A percentile compares a stretch with the other conserved stretches of the same genome.
Conservation (phyloP, 2,888 invertebrate genomes). For the Sarcophaga variegata region DNA sequence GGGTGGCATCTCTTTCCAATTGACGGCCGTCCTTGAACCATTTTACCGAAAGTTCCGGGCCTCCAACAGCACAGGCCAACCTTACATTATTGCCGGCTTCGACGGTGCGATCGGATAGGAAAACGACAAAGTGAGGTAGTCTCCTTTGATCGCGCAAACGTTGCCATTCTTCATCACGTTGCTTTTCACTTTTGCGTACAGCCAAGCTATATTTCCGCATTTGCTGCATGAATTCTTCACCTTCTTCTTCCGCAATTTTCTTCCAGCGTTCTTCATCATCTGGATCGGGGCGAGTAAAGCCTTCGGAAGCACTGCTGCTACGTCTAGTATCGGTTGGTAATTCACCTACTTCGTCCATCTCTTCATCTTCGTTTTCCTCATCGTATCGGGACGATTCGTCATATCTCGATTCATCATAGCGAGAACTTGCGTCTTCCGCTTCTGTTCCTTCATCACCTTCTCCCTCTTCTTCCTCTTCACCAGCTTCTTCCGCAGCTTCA, state of each 20-base stretch:
- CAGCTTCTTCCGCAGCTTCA: constrained; percentile 74
- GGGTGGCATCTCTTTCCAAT: constrained; percentile 81
- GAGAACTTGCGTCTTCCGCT: constrained; percentile 68
- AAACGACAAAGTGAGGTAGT: constrained; percentile 81
- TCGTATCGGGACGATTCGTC: constrained; percentile 70
- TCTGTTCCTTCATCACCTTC: constrained; percentile 71
- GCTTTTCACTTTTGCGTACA: constrained; percentile 78
- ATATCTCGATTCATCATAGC: constrained; percentile 71
- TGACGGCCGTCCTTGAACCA: constrained; percentile 89
- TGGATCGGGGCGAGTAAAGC: constrained; percentile 79
- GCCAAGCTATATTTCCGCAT: constrained; percentile 79
- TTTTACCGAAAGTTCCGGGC: constrained; percentile 87
- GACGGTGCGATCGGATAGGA: constrained; percentile 89
- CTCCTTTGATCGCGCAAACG: constrained; percentile 80
- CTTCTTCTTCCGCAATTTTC: constrained; percentile 80
- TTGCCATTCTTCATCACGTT: constrained; percentile 81
- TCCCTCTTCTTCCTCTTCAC: constrained; percentile 72
- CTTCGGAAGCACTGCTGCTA: constrained; percentile 79
- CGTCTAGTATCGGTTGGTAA: constrained; percentile 74
- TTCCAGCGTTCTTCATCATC: constrained; percentile 80
- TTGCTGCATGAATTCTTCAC: constrained; percentile 80
- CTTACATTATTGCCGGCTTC: constrained; percentile 89
- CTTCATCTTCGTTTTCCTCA: constrained; percentile 72
- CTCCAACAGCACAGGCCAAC: constrained; percentile 90
- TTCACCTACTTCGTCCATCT: constrained; percentile 73